Base-by-base conservation (phyloP, 2,888 invertebrate species). In the Micoletzkya japonica region DNA sequence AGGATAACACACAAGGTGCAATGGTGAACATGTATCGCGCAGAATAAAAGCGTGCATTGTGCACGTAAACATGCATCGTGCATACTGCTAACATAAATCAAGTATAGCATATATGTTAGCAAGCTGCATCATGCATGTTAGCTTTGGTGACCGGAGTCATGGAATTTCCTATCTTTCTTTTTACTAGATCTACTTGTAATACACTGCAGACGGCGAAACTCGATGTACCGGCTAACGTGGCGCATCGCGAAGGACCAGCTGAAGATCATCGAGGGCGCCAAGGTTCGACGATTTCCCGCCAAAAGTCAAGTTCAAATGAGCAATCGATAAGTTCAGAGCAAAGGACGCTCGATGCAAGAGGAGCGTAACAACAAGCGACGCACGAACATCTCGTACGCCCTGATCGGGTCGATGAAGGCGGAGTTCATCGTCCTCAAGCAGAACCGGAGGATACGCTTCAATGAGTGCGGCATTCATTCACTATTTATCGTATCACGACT, bases 201-300 rank as follows among this genome's bases (percentile, higher is more conserved):
- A 1, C 59, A 2, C 2, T 60, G 26, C 50, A 70, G 70, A 54
- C 7, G 70, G n/a, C 73, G 81, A 4, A 57, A 78, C 44, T 72
- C 76, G 54, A 71, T 75, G 44, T 81, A 72, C 66, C 79, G 82
- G 44, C 73, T 81, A 78, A 78, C 79, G 54, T 84, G 83, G 82
- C 79, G 78, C 52, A 72, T 84, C 2, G 58, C 66, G 14, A 72
- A 73, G 54, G 76, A 77, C 6, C 67, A 70, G 7, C 37, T 84
- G 37, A 84, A 84, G 71, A 80, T 84, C 17, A 83, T 84, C 52
- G 80, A 81, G 36, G 81, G 80, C 60, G 76, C 78, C 37, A 76
- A 75, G 72, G 74, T 49, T 71, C 67, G 70, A 76, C 76, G 64
- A n/a, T 76, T 64, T n/a, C n/a, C n/a, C n/a, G n/a, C n/a, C n/a